Evolutionary conservation across 2,888 invertebrate species (phyloP).

Genomic region (Mesorhabditis belari): DNA sequence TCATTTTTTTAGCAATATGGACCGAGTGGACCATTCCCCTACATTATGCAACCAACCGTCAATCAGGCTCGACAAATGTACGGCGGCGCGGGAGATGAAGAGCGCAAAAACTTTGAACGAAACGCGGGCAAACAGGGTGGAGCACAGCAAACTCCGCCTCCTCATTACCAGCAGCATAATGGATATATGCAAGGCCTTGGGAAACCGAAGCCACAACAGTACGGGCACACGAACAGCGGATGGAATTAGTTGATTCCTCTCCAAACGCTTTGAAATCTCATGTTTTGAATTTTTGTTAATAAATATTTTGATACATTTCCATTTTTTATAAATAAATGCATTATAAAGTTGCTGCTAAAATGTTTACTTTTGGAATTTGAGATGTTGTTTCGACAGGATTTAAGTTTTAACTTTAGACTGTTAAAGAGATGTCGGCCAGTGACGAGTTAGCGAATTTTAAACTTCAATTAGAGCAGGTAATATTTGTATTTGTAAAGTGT

Average conservation of each 20-base stretch:
- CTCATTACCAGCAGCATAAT: not conserved
- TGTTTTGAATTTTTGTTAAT: not conserved
- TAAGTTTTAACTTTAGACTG: too few relatives aligned
- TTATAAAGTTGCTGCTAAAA: not conserved
- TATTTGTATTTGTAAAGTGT: not conserved
- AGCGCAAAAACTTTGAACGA: not conserved
- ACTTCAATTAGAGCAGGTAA: slow-evolving; percentile 35
- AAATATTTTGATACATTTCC: not conserved
- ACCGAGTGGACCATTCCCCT: not conserved
- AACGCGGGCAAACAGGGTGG: not conserved
- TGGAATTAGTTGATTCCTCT: too few relatives aligned
- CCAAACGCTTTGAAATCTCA: too few relatives aligned
- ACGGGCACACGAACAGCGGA: not conserved
- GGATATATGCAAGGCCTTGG: not conserved
- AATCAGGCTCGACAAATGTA: not conserved
- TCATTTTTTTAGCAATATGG: not conserved
- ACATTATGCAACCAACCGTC: not conserved
- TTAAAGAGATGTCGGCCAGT: not conserved
- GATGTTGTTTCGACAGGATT: not conserved
- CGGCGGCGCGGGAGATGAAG: not conserved
- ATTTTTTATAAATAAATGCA: not conserved
- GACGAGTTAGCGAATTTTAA: slow-evolving; percentile 42
- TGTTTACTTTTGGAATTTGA: not conserved
- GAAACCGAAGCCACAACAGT: not conserved
- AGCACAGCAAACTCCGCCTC: not conserved